A percentile compares a stretch with the other conserved stretches of the same genome.
phyloP scores from a whole-genome alignment of 2,113 vertebrate species.

The Sceloporus undulatus region DNA sequence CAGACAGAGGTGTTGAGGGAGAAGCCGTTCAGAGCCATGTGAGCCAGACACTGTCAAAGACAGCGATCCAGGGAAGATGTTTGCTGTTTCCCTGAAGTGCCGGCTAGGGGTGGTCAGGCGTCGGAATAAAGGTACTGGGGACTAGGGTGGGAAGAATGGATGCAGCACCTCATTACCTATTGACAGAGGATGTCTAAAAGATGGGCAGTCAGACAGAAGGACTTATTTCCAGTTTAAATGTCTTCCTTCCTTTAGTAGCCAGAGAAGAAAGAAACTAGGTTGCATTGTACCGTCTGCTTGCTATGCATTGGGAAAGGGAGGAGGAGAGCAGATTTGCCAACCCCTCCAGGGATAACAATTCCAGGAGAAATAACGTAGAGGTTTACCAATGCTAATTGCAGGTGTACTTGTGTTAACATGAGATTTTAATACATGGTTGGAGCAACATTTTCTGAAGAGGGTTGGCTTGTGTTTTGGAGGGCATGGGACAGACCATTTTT shows the following conservation, averaged over 20 bases:
- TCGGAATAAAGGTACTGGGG: constrained; percentile 84
- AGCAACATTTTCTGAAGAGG: background rate
- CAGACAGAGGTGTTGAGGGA: constrained; percentile 70
- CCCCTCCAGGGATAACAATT: constrained; percentile 7
- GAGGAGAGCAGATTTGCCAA: constrained; percentile 45
- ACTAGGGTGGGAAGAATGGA: background rate
- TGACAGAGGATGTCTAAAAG: background rate
- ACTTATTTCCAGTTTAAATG: background rate
- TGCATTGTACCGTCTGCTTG: background rate
- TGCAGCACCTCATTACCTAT: constrained; percentile 24
- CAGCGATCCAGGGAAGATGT: constrained; percentile 79
- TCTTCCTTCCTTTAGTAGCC: constrained; percentile 22
- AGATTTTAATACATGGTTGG: constrained; percentile 37
- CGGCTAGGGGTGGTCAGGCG: constrained; percentile 90
- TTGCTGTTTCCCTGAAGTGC: constrained; percentile 91
- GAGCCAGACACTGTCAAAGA: constrained; percentile 70
- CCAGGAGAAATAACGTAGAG: background rate
- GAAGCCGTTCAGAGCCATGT: constrained; percentile 77
- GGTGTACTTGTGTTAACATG: constrained; percentile 36
- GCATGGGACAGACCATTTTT: background rate
- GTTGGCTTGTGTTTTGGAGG: constrained; percentile 14
- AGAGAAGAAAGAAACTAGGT: constrained; percentile 22
- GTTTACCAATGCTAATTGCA: constrained; percentile 19
- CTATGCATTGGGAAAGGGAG: background rate
- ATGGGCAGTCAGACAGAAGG: too few relatives aligned